A percentile compares a stretch with the other conserved stretches of the same genome.
phyloP scores from a whole-genome alignment of 2,113 vertebrate genomes.

The Ailurus styani region DNA sequence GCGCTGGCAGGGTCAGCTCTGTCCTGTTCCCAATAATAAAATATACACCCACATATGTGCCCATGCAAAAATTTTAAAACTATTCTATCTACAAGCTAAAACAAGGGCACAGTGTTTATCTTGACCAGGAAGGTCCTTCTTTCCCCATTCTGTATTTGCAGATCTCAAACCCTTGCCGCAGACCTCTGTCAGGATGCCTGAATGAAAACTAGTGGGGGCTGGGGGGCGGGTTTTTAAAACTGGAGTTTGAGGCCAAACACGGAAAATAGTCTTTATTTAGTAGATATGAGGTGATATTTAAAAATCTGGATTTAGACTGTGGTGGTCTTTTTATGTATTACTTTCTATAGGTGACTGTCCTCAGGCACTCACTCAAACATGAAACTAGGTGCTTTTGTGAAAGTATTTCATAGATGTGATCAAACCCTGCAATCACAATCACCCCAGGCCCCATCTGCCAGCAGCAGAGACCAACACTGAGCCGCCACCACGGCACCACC shows the following conservation, averaged over 20 bases:
- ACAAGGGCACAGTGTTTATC: not conserved
- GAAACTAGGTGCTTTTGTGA: not conserved
- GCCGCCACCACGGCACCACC: not conserved
- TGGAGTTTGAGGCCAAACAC: not conserved
- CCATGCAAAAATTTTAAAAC: not conserved
- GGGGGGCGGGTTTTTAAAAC: not conserved
- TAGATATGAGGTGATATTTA: not conserved
- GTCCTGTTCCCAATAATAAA: fast-evolving
- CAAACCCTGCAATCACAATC: not conserved
- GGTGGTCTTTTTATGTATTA: not conserved
- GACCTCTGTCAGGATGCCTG: not conserved
- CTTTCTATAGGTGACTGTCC: not conserved
- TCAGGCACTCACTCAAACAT: not conserved
- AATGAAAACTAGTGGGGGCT: not conserved
- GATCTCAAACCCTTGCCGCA: not conserved
- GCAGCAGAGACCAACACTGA: not conserved
- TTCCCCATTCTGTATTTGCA: not conserved
- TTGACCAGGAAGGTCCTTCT: not conserved
- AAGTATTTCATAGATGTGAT: not conserved
- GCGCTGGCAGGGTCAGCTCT: no score
- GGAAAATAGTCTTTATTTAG: no score
- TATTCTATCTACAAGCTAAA: not conserved
- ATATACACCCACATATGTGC: not conserved
- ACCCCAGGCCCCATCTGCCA: not conserved
- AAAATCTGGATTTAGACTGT: not conserved